Conservation (phyloP, 2,113 vertebrate species). For the Aplodontia rufa region DNA sequence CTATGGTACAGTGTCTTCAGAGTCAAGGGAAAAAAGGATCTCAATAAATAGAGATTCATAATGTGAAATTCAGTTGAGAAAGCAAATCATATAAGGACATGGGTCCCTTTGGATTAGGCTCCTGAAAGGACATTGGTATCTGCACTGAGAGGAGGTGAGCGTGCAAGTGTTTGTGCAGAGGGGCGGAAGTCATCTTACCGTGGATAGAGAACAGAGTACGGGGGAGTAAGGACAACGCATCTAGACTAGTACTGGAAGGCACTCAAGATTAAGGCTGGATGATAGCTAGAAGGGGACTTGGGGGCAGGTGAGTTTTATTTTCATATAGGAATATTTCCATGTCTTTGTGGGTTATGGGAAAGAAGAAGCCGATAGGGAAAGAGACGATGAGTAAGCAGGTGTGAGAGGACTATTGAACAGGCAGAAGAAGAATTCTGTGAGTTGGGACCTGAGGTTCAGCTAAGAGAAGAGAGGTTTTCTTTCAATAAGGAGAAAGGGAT, state of each 20-base stretch:
- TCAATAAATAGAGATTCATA: background rate
- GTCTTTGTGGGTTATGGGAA: background rate
- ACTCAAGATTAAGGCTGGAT: background rate
- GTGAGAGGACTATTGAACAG: background rate
- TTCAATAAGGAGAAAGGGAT: background rate
- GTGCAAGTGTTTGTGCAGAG: background rate
- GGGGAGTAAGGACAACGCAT: background rate
- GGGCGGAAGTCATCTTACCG: background rate
- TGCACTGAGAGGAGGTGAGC: background rate
- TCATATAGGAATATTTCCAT: background rate
- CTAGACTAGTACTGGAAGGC: background rate
- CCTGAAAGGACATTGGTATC: background rate
- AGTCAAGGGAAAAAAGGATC: constrained; percentile 1
- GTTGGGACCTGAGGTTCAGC: background rate
- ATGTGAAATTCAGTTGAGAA: constrained; percentile 11
- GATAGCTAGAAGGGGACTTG: background rate
- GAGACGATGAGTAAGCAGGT: background rate
- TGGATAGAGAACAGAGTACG: background rate
- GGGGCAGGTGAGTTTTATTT: background rate
- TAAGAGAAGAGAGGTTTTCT: background rate
- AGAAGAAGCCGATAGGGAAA: background rate
- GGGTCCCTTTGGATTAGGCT: background rate
- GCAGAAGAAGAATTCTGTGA: constrained; percentile 27
- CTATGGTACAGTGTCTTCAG: background rate
- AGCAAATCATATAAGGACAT: constrained; percentile 13